Evolutionary conservation across 2,888 invertebrate genomes (phyloP).

Genomic region (Ellobium chinense): DNA sequence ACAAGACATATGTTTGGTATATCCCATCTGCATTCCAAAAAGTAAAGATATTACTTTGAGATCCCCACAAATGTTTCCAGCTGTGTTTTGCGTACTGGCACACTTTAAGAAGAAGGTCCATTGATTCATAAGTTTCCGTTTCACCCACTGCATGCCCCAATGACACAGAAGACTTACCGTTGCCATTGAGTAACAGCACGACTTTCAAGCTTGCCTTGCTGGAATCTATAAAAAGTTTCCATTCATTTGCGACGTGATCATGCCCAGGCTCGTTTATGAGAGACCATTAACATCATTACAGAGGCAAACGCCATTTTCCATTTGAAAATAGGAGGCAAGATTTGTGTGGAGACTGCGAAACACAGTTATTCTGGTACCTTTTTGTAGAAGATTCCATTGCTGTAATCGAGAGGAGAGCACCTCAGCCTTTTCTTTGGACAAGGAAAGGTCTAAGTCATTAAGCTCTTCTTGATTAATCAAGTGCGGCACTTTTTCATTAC

Average conservation of each 20-base stretch:
- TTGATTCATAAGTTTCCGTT: constrained; percentile 11
- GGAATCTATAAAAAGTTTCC: constrained; percentile 2
- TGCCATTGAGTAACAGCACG: background rate
- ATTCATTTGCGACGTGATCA: constrained; percentile 3
- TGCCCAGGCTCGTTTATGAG: background rate
- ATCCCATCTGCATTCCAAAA: background rate
- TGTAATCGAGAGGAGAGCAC: background rate
- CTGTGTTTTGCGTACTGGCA: background rate
- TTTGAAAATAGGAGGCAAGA: constrained; percentile 7
- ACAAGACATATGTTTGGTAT: background rate
- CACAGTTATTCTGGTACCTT: constrained; percentile 1
- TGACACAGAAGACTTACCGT: background rate
- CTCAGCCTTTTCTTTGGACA: background rate
- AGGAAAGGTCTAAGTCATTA: background rate
- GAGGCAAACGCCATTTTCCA: no score
- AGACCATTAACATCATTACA: constrained; percentile 6
- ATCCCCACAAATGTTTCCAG: background rate
- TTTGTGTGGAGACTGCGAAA: background rate
- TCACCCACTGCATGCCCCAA: background rate
- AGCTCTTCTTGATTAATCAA: background rate
- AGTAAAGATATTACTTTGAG: background rate
- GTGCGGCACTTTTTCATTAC: background rate
- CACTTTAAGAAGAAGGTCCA: no score
- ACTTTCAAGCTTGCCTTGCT: background rate
- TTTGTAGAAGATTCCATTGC: background rate